phyloP scores from a whole-genome alignment of 2,113 vertebrate genomes.

The Corynorhinus townsendii region DNA sequence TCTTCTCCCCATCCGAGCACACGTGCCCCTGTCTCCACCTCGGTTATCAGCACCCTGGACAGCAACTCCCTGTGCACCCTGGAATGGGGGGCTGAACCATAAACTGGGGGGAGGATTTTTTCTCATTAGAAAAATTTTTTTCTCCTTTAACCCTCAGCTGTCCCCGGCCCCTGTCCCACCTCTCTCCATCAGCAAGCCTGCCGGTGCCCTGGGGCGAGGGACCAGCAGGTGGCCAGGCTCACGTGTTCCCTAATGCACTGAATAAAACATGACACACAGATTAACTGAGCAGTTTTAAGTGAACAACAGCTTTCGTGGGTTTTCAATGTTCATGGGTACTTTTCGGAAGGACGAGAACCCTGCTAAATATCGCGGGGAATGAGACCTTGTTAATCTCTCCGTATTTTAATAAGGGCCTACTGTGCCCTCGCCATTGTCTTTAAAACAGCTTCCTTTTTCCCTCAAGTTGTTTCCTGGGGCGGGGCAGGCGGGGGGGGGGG shows the following conservation, averaged over 20 bases:
- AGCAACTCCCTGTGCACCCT: background rate
- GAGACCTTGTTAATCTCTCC: slow-evolving; percentile 76
- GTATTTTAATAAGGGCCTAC: slow-evolving; percentile 77
- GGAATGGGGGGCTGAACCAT: slow-evolving; percentile 45
- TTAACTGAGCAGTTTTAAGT: slow-evolving; percentile 80
- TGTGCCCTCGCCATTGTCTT: slow-evolving; percentile 65
- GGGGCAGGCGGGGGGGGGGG: too few relatives aligned
- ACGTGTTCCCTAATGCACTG: slow-evolving; percentile 76
- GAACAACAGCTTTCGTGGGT: slow-evolving; percentile 79
- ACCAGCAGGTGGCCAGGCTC: slow-evolving; percentile 71
- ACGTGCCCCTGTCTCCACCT: rapidly evolving
- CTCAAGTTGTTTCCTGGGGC: background rate
- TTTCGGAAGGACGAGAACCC: slow-evolving; percentile 81
- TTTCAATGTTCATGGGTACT: slow-evolving; percentile 83
- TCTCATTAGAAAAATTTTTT: background rate
- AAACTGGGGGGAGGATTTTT: slow-evolving; percentile 44
- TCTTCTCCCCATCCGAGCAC: rapidly evolving
- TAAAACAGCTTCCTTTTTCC: slow-evolving; percentile 59
- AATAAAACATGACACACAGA: slow-evolving; percentile 84
- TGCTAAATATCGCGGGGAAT: slow-evolving; percentile 80
- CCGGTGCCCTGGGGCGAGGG: slow-evolving; percentile 68
- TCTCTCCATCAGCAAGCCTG: slow-evolving; percentile 44
- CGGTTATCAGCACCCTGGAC: background rate
- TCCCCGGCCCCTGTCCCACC: slow-evolving; percentile 11
- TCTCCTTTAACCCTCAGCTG: background rate